phyloP scores from a whole-genome alignment of 30 jellyfish, hydroid and myxozoan species.

The Aurelia coerulea region DNA sequence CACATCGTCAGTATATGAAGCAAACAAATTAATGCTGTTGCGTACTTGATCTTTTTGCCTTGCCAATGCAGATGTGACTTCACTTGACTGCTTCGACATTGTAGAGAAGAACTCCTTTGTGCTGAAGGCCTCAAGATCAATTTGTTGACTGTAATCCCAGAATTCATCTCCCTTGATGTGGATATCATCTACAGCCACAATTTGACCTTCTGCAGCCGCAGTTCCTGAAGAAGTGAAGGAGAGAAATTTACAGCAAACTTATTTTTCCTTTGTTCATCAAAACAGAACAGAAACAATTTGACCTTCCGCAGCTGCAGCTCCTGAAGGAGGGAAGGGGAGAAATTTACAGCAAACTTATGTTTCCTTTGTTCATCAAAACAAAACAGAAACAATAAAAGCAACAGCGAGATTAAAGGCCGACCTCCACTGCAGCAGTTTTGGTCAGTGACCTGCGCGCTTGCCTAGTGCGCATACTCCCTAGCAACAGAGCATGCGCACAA shows the following conservation, averaged over 20 bases:
- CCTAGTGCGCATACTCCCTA: no score
- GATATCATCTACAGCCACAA: constrained; percentile 57
- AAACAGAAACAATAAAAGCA: constrained; percentile 10
- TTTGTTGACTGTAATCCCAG: constrained; percentile 97
- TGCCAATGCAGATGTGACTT: constrained; percentile 91
- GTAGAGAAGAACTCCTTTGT: constrained; percentile 81
- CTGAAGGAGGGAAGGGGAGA: not conserved
- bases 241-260: no score
- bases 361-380: no score
- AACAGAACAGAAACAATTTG: constrained; percentile 31
- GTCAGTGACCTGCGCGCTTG: no score
- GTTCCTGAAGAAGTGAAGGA: not conserved
- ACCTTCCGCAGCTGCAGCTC: constrained; percentile 39
- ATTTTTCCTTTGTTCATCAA: no score
- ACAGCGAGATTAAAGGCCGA: no score
- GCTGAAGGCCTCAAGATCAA: constrained; percentile 92
- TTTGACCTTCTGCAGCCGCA: constrained; percentile 55
- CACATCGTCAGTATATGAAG: no score
- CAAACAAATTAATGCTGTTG: no score
- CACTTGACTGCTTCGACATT: constrained; percentile 91
- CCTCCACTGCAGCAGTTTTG: no score
- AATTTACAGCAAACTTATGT: no score
- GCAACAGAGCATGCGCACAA: no score
- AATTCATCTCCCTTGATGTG: constrained; percentile 84
- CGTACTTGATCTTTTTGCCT: constrained; percentile 94